These are phyloP conservation scores for Sebastiscus tertius DNA, from an alignment of 2,797 vertebrate species.

Conservation along the genomic window DNA sequence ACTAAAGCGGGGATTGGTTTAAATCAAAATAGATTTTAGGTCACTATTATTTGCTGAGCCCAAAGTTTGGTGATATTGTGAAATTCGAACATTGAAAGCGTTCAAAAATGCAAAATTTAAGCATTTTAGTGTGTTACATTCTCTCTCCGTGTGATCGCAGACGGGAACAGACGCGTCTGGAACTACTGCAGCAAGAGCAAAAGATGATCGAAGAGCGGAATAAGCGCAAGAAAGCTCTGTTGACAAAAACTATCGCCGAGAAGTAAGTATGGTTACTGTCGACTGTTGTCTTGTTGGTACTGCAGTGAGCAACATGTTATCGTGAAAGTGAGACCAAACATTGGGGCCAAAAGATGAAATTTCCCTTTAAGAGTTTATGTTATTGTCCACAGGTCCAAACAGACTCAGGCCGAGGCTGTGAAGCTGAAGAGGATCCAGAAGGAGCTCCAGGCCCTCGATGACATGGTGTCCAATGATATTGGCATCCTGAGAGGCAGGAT, in stretches of 20 bases:
- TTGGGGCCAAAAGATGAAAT: accelerated
- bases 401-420: constrained; percentile 92
- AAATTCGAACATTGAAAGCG: background rate
- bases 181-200: constrained; percentile 92
- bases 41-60: background rate
- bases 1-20: background rate
- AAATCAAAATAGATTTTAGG: background rate
- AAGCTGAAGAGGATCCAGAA: constrained; percentile 94
- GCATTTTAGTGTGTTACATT: background rate
- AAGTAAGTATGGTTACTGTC: constrained; percentile 80
- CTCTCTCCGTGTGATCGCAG: constrained; percentile 68
- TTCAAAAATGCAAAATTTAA: no score
- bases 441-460: constrained; percentile 93
- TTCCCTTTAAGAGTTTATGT: background rate
- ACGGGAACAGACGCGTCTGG: constrained; percentile 89
- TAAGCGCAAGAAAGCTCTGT: constrained; percentile 93
- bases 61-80: background rate
- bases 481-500: constrained; percentile 91
- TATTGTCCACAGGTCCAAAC: constrained; percentile 87
- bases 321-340: background rate
- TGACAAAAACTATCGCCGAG: constrained; percentile 93
- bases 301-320: background rate
- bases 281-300: no score
- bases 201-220: constrained; percentile 94
- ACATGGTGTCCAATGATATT: constrained; percentile 94